Evolutionary conservation across 2,113 vertebrate genomes (phyloP).

Genomic region (mouse (Mus musculus)): GRCm39 chr9:119593501-119594000

Average conservation of each 20-base stretch:
- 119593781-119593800: background rate
- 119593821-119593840: background rate
- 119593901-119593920: background rate
- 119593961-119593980: background rate
- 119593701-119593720: background rate
- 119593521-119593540: background rate
- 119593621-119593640: too few relatives aligned
- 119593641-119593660: too few relatives aligned
- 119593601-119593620: background rate
- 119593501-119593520: background rate
- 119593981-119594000: background rate
- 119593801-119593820: background rate
- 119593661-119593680: background rate
- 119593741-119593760: background rate
- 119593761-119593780: constrained; percentile 4
- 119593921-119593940: background rate
- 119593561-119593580: background rate
- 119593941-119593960: background rate
- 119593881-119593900: background rate
- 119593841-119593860: background rate
- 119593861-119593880: background rate
- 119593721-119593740: background rate
- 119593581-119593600: background rate
- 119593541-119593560: background rate
- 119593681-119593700: background rate